These are phyloP conservation scores for Telenomus remus DNA, from an alignment of 1,140 invertebrate species.

Conservation along the genomic window DNA sequence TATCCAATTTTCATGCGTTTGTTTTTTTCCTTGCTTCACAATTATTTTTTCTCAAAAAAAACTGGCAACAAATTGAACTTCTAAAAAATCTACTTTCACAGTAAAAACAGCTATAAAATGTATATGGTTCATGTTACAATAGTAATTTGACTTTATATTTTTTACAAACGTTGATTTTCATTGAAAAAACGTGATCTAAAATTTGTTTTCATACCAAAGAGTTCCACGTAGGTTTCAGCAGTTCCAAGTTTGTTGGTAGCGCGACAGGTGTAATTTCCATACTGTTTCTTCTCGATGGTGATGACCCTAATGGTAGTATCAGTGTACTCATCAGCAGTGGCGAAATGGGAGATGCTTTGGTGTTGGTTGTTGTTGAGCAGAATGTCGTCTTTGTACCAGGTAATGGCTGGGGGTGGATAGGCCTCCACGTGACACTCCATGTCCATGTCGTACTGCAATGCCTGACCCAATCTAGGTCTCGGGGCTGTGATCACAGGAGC, in stretches of 20 bases:
- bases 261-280: constrained; percentile 89
- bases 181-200: not conserved
- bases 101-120: no score
- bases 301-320: constrained; percentile 92
- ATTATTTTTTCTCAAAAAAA: no score
- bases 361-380: constrained; percentile 91
- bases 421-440: constrained; percentile 94
- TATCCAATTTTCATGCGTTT: no score
- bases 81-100: no score
- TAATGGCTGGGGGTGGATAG: constrained; percentile 91
- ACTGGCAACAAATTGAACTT: no score
- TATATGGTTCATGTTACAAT: no score
- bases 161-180: no score
- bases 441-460: constrained; percentile 94
- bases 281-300: constrained; percentile 93
- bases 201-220: constrained; percentile 87
- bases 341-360: constrained; percentile 91
- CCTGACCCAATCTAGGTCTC: constrained; percentile 87
- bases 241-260: constrained; percentile 92
- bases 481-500: constrained; percentile 89
- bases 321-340: constrained; percentile 91
- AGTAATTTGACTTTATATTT: no score
- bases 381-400: constrained; percentile 89
- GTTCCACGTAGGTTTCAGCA: constrained; percentile 84
- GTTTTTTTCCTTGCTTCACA: no score